phyloP scores from a whole-genome alignment of 2,113 vertebrate genomes.

The Conger conger region DNA sequence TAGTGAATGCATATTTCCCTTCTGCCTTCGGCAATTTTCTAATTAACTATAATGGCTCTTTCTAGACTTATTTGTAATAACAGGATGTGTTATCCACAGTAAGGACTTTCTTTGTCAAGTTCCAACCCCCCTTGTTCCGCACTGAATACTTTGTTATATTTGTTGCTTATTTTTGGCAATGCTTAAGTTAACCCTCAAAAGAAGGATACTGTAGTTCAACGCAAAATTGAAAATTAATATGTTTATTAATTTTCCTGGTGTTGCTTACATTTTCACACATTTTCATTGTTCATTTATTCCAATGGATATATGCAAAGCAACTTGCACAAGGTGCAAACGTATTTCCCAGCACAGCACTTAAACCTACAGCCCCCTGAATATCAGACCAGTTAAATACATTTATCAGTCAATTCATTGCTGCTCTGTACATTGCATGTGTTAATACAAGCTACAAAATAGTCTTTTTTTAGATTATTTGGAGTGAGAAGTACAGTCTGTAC shows the following conservation, averaged over 20 bases:
- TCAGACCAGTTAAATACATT: neutral
- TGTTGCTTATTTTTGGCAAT: neutral
- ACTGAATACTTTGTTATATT: neutral
- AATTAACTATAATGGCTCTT: neutral
- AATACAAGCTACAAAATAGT: neutral
- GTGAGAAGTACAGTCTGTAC: neutral
- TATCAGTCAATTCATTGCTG: too few relatives aligned
- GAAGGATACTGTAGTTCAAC: neutral
- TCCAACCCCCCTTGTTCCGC: neutral
- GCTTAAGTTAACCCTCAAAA: neutral
- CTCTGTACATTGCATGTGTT: neutral
- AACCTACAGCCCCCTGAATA: neutral
- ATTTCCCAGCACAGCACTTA: neutral
- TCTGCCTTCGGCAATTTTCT: constrained; percentile 1
- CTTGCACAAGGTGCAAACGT: neutral
- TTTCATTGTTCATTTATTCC: neutral
- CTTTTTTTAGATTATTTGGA: neutral
- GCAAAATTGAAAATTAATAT: neutral
- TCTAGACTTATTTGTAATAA: constrained; percentile 15
- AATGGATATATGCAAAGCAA: neutral
- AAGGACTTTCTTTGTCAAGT: neutral
- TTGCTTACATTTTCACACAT: neutral
- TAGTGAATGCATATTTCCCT: neutral
- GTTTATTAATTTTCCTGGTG: neutral
- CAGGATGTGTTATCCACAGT: neutral